Evolutionary conservation across 1,140 invertebrate genomes (phyloP), one percentile per base, ranked within the genome.

Genomic region (Hyphantria cunea): DNA sequence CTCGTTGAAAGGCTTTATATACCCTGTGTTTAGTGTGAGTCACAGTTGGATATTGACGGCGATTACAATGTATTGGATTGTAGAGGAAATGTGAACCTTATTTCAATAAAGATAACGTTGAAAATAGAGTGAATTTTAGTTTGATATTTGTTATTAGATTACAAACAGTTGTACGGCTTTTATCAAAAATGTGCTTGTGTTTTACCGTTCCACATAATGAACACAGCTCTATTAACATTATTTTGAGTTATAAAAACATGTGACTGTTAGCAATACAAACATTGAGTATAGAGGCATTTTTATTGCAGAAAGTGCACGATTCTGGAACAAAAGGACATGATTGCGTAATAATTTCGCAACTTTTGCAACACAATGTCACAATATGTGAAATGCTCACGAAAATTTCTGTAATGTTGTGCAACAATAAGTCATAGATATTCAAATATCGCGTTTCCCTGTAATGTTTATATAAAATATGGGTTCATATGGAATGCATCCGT

Each of bases 321-420:
- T 33, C 10, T 14, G 0, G 0, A 50, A 52, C 14, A 41, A 17
- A 11, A 39, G 12, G 3, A 8, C n/a, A 55, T 2, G 11, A 52
- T 65, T 60, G 55, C 56, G 33, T 42, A 59, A 66, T 11, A 49
- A 42, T 60, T 60, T 54, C 50, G 52, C 41, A 51, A 48, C 3
- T 53, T 34, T 5, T 10, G 54, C 54, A 65, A 65, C 13, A 25
- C 6, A 33, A 60, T 34, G 0, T 14, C 48, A 15, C 48, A 44
- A 60, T 60, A 50, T 59, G 34, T 50, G 44, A 47, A 33, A 59
- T 48, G 15, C 32, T 34, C 3, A n/a, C 5, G 12, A 37, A 59
- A 50, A 25, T 17, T 60, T 51, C 5, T 11, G 52, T 10, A 61
- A 53, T 34, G 47, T 62, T 44, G 59, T 45, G 50, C 41, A 53